Base-by-base conservation (phyloP, 1,140 invertebrate species). In the Eurosta solidaginis region DNA sequence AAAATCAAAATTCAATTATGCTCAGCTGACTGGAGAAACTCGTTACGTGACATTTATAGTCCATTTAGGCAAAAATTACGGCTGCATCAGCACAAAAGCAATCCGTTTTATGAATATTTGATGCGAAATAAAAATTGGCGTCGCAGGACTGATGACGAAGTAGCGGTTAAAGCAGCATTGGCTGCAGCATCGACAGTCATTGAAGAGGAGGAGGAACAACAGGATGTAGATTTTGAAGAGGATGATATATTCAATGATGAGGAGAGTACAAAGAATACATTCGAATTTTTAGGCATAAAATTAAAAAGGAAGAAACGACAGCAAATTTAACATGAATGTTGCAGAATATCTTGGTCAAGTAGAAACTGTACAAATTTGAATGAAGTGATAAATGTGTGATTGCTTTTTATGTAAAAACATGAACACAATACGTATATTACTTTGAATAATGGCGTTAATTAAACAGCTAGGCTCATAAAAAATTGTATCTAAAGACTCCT, bases 201-300 rank as follows among this genome's bases (percentile, higher is more conserved):
- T 3, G 59, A 68, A n/a, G n/a, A n/a, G 33, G 76, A 83, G 63
- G 81, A 81, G 33, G 82, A 83, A 22, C 81, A 83, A 42, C 79
- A 83, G 54, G 81, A 77, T 75, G 77, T 68, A 29, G 63, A 80
- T 36, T 76, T 45, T 4, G 78, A 77, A n/a, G 76, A 77, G 4
- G 78, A 79, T 63, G 33, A 77, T 36, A 47, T 77, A 40, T 79
- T 77, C 76, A 74, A 79, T 59, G 36, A 54, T 14, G 75, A 79
- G 75, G 78, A 79, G 50, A 79, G 63, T 74, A 77, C 77, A 29
- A 79, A 77, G 25, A 75, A 79, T 22, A 79, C 78, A 0, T 54
- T 79, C 25, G 22, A 79, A 49, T 79, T 50, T 77, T 77, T 79
- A 20, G 74, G 78, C 40, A 77, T 79, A 75, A 17, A 73, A 74